These are phyloP conservation scores for Caenorhabditis imperialis DNA, from an alignment of 2,888 invertebrate species.

Conservation along the genomic window DNA sequence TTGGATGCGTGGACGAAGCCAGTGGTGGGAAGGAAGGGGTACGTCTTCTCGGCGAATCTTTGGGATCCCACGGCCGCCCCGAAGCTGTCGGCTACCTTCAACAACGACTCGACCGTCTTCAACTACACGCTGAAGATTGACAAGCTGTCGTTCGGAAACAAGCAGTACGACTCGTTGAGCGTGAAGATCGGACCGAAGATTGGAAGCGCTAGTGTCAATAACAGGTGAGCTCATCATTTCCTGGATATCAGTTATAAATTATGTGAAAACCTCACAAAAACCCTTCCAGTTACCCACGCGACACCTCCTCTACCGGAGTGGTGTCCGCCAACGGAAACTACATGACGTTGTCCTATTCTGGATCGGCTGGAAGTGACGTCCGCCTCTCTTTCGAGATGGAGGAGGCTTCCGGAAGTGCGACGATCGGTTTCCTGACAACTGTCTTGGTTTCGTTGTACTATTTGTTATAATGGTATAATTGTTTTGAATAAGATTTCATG, in stretches of 20 bases:
- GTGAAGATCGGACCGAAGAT: conserved; percentile 19
- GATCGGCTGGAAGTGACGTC: conserved; percentile 10
- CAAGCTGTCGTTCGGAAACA: background rate
- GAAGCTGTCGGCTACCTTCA: conserved; percentile 2
- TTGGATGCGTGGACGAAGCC: conserved; percentile 7
- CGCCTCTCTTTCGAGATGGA: conserved; percentile 13
- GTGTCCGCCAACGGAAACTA: conserved; percentile 30
- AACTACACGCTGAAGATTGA: conserved; percentile 9
- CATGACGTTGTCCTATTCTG: conserved; percentile 10
- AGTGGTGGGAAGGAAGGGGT: conserved; percentile 21
- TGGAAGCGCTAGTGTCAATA: conserved; percentile 14
- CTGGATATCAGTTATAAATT: no score
- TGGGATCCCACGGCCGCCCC: conserved; percentile 15
- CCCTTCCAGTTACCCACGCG: conserved; percentile 14
- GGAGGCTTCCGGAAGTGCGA: background rate
- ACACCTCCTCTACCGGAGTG: conserved; percentile 4
- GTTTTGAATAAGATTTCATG: no score
- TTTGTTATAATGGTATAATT: no score
- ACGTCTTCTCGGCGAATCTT: conserved; percentile 29
- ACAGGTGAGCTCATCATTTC: conserved; percentile 15
- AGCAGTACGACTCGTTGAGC: conserved; percentile 11
- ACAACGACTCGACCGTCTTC: conserved; percentile 15
- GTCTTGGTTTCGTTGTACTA: no score
- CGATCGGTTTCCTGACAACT: no score
- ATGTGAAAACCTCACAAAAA: no score